Percentiles rank a stretch among this genome's conserved stretches.
These are phyloP conservation scores for Hypocryptadius cinnamomeus DNA, from an alignment of 2,113 vertebrate genomes.

Conservation along the genomic window DNA sequence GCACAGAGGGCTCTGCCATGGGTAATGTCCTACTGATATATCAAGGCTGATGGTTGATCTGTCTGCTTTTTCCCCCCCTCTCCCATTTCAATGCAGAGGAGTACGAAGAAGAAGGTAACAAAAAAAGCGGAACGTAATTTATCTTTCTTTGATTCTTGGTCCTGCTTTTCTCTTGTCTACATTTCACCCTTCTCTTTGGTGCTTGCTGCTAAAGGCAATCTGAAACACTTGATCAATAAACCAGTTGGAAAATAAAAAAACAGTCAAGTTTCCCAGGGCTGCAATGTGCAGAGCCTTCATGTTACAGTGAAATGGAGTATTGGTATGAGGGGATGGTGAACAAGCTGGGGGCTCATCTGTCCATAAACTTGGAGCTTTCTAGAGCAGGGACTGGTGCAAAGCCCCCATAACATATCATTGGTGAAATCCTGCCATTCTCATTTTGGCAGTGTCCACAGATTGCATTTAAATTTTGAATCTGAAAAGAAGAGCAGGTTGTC, in stretches of 20 bases:
- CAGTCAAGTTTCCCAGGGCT: rapidly evolving
- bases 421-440: not conserved
- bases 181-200: slow-evolving; percentile 46
- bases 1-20: not conserved
- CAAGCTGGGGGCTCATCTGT: not conserved
- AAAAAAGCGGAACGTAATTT: slow-evolving; percentile 45
- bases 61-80: not conserved
- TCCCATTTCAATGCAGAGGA: slow-evolving; percentile 73
- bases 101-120: slow-evolving; percentile 87
- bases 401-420: rapidly evolving
- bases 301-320: rapidly evolving
- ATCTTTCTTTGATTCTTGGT: not conserved
- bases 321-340: not conserved
- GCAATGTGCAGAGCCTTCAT: not conserved
- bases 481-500: not conserved
- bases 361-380: not conserved
- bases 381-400: not conserved
- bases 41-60: slow-evolving; percentile 9
- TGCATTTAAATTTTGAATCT: not conserved
- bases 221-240: not conserved
- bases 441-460: not conserved
- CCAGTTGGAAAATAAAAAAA: not conserved
- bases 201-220: slow-evolving; percentile 24
- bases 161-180: slow-evolving; percentile 35
- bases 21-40: not conserved